These are phyloP conservation scores for Catharus minimus DNA, from an alignment of 2,113 vertebrate genomes.

Conservation along the genomic window DNA sequence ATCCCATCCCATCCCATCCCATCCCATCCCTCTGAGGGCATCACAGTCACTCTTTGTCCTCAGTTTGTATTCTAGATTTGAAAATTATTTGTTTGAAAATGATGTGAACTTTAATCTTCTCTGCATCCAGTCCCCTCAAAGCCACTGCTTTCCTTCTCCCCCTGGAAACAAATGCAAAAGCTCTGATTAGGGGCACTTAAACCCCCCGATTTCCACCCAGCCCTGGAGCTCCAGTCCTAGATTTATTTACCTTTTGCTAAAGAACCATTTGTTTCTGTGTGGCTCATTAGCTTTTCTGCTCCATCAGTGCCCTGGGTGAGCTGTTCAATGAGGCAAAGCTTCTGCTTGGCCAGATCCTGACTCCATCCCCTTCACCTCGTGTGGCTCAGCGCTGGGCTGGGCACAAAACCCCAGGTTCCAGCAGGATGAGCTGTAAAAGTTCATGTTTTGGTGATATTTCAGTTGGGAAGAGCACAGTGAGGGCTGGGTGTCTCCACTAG, in stretches of 20 bases:
- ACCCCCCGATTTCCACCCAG: background rate
- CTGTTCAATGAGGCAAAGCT: background rate
- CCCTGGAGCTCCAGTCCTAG: background rate
- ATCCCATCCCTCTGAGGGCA: background rate
- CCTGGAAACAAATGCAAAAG: background rate
- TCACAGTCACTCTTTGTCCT: background rate
- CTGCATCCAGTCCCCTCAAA: background rate
- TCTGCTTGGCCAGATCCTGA: background rate
- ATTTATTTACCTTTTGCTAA: constrained; percentile 12
- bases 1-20: background rate
- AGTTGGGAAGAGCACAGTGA: background rate
- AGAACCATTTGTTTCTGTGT: constrained; percentile 9
- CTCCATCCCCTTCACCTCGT: background rate
- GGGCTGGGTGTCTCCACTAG: constrained; percentile 55
- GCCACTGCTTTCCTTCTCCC: background rate
- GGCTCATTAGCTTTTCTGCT: constrained; percentile 25
- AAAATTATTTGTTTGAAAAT: background rate
- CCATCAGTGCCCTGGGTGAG: background rate
- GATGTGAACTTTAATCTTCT: background rate
- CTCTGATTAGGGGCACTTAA: background rate
- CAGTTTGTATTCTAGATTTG: background rate
- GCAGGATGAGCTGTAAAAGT: background rate
- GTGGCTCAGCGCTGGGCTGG: background rate
- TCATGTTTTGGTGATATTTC: background rate
- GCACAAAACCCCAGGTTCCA: background rate